Conservation (phyloP, 2,113 vertebrate species). For the Cephalopholis sonnerati region DNA sequence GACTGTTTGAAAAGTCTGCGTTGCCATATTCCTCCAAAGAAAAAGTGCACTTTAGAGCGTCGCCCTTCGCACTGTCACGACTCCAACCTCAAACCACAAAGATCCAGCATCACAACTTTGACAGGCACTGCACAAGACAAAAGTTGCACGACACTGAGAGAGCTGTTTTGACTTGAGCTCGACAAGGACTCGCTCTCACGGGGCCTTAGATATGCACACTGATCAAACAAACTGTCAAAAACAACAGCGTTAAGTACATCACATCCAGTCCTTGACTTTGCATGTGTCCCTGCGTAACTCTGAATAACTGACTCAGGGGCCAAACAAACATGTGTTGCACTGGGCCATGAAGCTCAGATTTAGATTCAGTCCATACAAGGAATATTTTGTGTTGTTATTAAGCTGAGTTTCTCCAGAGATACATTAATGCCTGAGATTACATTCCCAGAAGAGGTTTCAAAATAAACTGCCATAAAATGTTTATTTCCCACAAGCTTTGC, state of each 20-base stretch:
- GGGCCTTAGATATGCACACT: neutral
- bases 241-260: slow-evolving; percentile 1
- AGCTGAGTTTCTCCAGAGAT: neutral
- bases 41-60: neutral
- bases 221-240: slow-evolving; percentile 14
- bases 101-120: neutral
- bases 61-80: neutral
- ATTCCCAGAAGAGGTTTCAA: neutral
- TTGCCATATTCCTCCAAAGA: neutral
- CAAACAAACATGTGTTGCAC: neutral
- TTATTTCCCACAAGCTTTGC: neutral
- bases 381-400: neutral
- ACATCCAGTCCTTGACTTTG: slow-evolving; percentile 6
- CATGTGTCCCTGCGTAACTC: neutral
- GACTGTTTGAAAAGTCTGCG: neutral
- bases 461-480: neutral
- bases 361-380: slow-evolving; percentile 9
- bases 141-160: neutral
- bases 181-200: neutral
- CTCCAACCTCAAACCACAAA: neutral
- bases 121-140: neutral
- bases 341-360: neutral
- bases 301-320: neutral
- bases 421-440: neutral
- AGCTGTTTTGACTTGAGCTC: neutral